Percentiles rank a stretch among this genome's conserved stretches.
These are phyloP conservation scores for Solea senegalensis DNA, from an alignment of 2,113 vertebrate genomes.

Conservation along the genomic window DNA sequence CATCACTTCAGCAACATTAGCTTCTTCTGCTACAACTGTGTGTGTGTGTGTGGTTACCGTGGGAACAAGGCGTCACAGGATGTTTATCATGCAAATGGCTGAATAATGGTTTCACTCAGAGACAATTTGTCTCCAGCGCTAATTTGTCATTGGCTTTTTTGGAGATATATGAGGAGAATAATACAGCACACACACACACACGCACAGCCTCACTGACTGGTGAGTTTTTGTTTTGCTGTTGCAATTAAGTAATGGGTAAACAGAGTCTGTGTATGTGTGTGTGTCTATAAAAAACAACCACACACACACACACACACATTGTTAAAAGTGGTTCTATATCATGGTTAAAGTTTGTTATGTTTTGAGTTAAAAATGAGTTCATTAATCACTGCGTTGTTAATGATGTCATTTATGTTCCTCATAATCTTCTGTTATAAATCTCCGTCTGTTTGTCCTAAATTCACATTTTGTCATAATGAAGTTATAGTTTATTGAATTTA, in stretches of 20 bases:
- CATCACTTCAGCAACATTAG: no score
- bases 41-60: neutral
- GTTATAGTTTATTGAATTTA: no score
- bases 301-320: no score
- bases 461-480: no score
- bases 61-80: neutral
- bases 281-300: neutral
- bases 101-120: slow-evolving; percentile 46
- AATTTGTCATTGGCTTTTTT: slow-evolving; percentile 53
- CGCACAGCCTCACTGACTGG: slow-evolving; percentile 15
- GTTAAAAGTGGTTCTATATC: no score
- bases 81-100: slow-evolving; percentile 51
- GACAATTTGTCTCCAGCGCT: slow-evolving; percentile 33
- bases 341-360: no score
- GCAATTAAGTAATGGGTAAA: slow-evolving; percentile 41
- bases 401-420: no score
- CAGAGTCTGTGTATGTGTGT: slow-evolving; percentile 21
- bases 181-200: slow-evolving; percentile 19
- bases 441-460: no score
- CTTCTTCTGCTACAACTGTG: neutral
- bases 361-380: no score
- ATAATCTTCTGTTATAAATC: no score
- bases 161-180: slow-evolving; percentile 45
- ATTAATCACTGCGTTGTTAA: no score
- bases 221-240: slow-evolving; percentile 25